Conservation (phyloP, 2,113 vertebrate genomes). For the Lophura nycthemera region DNA sequence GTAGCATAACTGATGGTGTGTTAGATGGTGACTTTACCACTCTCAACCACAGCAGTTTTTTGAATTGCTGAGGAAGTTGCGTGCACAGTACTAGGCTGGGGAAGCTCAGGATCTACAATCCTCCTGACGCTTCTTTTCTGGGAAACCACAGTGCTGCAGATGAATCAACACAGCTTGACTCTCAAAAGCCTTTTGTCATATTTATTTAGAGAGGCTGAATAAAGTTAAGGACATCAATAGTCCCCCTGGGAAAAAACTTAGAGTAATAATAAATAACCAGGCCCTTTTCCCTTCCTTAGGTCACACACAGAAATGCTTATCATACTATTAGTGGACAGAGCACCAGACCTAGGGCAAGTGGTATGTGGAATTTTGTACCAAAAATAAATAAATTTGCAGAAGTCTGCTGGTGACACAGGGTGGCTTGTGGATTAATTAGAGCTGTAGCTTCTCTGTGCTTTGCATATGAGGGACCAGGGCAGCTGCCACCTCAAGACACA, state of each 20-base stretch:
- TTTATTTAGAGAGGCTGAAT: background rate
- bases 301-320: background rate
- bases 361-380: background rate
- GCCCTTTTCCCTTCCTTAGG: background rate
- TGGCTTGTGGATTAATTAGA: background rate
- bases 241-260: background rate
- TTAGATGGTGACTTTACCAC: background rate
- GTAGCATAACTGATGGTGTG: background rate
- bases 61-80: background rate
- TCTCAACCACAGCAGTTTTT: background rate
- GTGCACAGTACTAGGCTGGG: background rate
- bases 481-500: rapidly evolving
- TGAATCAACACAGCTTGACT: background rate
- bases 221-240: background rate
- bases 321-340: background rate
- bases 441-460: background rate
- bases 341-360: background rate
- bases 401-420: background rate
- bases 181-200: background rate
- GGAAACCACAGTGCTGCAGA: background rate
- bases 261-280: background rate
- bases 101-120: background rate
- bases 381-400: background rate
- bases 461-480: background rate
- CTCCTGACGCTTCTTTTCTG: background rate